Percentiles rank a stretch among this genome's conserved stretches.
Evolutionary conservation across 2,888 invertebrate genomes (phyloP).

Genomic region (Malthinus flaveolus): DNA sequence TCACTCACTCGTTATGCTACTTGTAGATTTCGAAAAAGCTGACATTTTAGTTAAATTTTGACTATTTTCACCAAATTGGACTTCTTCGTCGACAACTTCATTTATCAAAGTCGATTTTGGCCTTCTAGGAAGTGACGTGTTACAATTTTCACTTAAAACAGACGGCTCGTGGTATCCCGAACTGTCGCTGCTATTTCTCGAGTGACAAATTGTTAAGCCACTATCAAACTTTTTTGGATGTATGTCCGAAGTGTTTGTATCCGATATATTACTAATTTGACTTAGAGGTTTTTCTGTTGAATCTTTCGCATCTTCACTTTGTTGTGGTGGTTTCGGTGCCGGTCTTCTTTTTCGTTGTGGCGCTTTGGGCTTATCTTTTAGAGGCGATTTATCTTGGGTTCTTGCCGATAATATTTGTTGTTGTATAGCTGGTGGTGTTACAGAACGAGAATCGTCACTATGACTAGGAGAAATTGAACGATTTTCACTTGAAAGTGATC

Average conservation of each 20-base stretch:
- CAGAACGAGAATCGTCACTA: slow-evolving; percentile 60
- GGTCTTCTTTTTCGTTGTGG: slow-evolving; percentile 61
- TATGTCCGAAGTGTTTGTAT: slow-evolving; percentile 30
- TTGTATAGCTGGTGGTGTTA: slow-evolving; percentile 50
- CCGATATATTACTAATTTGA: slow-evolving; percentile 32
- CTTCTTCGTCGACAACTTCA: slow-evolving; percentile 35
- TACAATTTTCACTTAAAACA: slow-evolving; percentile 63
- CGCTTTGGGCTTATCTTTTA: slow-evolving; percentile 54
- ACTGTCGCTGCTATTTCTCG: slow-evolving; percentile 73
- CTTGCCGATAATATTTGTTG: slow-evolving; percentile 40
- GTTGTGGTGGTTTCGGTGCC: slow-evolving; percentile 61
- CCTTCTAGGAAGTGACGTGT: slow-evolving; percentile 48
- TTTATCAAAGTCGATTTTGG: slow-evolving; percentile 46
- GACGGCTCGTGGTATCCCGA: slow-evolving; percentile 74
- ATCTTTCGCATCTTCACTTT: slow-evolving; percentile 21
- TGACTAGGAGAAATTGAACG: slow-evolving; percentile 62
- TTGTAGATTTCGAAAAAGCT: slow-evolving; percentile 51
- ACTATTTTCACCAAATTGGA: slow-evolving; percentile 32
- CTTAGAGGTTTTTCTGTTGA: slow-evolving; percentile 38
- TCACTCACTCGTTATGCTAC: slow-evolving; percentile 43
- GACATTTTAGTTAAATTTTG: slow-evolving; percentile 51
- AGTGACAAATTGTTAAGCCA: slow-evolving; percentile 63
- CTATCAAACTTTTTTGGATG: slow-evolving; percentile 38
- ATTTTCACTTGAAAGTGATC: slow-evolving; percentile 53
- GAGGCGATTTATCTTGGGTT: slow-evolving; percentile 46